Conservation (phyloP, 1,140 invertebrate species). For the Drosophila orosa region DNA sequence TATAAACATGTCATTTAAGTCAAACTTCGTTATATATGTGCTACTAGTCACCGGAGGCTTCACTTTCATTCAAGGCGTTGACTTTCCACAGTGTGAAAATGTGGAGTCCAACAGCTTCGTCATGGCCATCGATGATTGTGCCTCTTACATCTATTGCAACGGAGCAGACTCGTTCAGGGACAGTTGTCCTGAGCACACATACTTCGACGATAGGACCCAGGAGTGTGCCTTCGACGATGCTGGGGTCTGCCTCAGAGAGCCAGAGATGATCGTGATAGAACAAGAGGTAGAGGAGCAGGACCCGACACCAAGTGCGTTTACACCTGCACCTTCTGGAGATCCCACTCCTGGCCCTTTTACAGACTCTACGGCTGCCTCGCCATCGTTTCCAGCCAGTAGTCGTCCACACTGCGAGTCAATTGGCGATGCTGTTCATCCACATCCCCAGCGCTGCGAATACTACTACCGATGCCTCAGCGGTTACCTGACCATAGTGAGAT, state of each 20-base stretch:
- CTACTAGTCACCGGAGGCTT: constrained; percentile 29
- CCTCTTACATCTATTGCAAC: constrained; percentile 72
- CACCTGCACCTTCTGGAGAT: neutral
- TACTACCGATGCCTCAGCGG: constrained; percentile 69
- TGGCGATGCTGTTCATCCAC: constrained; percentile 55
- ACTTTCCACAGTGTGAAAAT: constrained; percentile 55
- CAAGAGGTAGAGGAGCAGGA: neutral
- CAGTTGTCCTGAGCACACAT: constrained; percentile 67
- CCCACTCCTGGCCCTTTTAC: neutral
- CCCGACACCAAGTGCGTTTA: neutral
- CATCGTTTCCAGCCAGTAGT: neutral
- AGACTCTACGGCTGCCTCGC: neutral
- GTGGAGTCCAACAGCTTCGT: constrained; percentile 59
- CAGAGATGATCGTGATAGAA: neutral
- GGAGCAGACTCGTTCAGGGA: constrained; percentile 68
- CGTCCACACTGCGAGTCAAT: constrained; percentile 60
- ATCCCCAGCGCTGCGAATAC: constrained; percentile 72
- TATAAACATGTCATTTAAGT: too few relatives aligned
- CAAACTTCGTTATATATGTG: constrained; percentile 16
- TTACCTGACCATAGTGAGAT: constrained; percentile 70
- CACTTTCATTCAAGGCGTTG: constrained; percentile 1
- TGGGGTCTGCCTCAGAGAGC: constrained; percentile 43
- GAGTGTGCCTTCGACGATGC: constrained; percentile 71
- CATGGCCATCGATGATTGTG: constrained; percentile 60
- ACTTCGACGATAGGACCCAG: constrained; percentile 62